phyloP scores from a whole-genome alignment of 1,140 invertebrate species.

The Zaprionus davidi region DNA sequence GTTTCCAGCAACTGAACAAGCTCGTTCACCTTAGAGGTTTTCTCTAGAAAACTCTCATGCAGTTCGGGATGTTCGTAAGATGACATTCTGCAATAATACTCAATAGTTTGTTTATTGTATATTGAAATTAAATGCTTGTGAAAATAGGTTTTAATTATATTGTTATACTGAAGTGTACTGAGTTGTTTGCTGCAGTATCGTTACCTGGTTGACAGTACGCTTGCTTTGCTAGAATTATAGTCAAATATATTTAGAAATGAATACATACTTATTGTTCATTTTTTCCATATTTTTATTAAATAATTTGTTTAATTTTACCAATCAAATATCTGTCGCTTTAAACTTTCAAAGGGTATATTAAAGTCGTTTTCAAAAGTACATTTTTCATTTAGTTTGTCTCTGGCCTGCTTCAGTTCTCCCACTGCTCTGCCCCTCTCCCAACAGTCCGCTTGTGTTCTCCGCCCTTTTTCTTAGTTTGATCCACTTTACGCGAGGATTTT shows the following conservation, averaged over 20 bases:
- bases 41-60: conserved; percentile 43
- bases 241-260: neutral
- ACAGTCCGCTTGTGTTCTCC: conserved; percentile 15
- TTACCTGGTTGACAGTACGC: neutral
- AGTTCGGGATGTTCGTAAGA: conserved; percentile 8
- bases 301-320: too few species aligned
- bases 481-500: conserved; percentile 77
- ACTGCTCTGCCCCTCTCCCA: neutral
- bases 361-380: neutral
- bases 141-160: neutral
- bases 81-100: neutral
- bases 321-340: neutral
- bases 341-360: neutral
- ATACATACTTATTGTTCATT: neutral
- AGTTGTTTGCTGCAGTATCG: neutral
- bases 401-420: neutral
- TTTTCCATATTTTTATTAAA: neutral
- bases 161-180: neutral
- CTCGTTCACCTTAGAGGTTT: conserved; percentile 40
- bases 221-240: neutral
- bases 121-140: neutral
- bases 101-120: neutral
- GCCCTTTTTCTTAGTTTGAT: conserved; percentile 65
- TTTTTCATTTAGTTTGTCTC: conserved; percentile 2
- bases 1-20: conserved; percentile 32